A percentile compares a stretch with the other conserved stretches of the same genome.
phyloP scores from a whole-genome alignment of 2,888 invertebrate genomes.

The Pyralis farinalis region DNA sequence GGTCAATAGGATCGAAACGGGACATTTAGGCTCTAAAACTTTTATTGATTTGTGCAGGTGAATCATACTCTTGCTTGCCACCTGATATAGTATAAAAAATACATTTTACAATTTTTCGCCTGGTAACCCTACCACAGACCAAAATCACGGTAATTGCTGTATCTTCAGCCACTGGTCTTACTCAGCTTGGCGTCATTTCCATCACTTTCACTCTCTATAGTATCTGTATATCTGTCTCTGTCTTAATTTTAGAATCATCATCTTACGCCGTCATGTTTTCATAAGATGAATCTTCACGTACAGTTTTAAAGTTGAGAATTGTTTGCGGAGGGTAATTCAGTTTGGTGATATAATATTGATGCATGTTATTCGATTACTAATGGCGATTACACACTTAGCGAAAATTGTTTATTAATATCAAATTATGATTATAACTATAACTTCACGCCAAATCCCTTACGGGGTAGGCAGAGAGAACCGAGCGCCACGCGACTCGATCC shows the following conservation, averaged over 20 bases:
- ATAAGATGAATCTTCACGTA: neutral
- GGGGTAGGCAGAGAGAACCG: too few species aligned
- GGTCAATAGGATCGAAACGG: too few species aligned
- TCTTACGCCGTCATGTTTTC: neutral
- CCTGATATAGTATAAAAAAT: too few species aligned
- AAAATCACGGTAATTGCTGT: constrained; percentile 64
- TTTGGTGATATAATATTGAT: constrained; percentile 7
- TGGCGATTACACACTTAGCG: neutral
- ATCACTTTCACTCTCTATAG: constrained; percentile 44
- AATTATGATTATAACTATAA: too few species aligned
- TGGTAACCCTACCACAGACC: too few species aligned
- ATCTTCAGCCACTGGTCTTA: constrained; percentile 63
- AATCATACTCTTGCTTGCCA: too few species aligned
- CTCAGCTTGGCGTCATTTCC: constrained; percentile 44
- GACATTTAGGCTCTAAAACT: too few species aligned
- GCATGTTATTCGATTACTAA: constrained; percentile 8
- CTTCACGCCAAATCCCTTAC: too few species aligned
- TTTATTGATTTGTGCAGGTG: too few species aligned
- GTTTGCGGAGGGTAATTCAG: neutral
- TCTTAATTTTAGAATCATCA: constrained; percentile 37
- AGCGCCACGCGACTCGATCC: too few species aligned
- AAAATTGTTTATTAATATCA: neutral
- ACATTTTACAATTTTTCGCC: too few species aligned
- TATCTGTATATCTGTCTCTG: constrained; percentile 31
- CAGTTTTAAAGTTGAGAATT: neutral